A percentile compares a stretch with the other conserved stretches of the same genome.
Conservation (phyloP, 2,797 vertebrate genomes). For the Liasis olivaceus region DNA sequence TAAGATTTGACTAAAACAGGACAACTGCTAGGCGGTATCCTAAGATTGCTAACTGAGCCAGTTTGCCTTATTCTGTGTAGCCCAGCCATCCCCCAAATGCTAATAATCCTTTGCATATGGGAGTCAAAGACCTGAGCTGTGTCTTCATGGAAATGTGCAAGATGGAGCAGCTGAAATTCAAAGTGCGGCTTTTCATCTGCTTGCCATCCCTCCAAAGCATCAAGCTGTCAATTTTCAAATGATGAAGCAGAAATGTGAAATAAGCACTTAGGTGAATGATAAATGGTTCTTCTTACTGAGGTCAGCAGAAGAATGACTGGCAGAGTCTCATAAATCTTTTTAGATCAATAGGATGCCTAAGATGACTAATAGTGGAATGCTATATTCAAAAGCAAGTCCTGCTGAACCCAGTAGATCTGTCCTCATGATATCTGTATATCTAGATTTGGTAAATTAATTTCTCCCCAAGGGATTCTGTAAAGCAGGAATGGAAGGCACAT, state of each 20-base stretch:
- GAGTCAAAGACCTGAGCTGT: not conserved
- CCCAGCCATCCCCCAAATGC: not conserved
- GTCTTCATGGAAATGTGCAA: not conserved
- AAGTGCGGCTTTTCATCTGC: not conserved
- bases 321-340: slow-evolving; percentile 30
- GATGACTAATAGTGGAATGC: slow-evolving; percentile 54
- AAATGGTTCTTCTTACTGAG: not conserved
- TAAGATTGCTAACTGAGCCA: slow-evolving; percentile 2
- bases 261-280: not conserved
- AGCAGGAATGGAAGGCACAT: not conserved
- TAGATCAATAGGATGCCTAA: not conserved
- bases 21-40: not conserved
- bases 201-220: not conserved
- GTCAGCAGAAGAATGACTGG: slow-evolving; percentile 25
- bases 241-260: not conserved
- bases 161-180: slow-evolving; percentile 5
- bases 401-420: not conserved
- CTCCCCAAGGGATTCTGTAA: not conserved
- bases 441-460: slow-evolving; percentile 1
- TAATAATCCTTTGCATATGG: not conserved
- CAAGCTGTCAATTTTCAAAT: not conserved
- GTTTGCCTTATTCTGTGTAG: not conserved
- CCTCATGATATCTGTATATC: not conserved
- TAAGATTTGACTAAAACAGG: not conserved
- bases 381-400: slow-evolving; percentile 4